Base-by-base conservation (phyloP, 2,113 vertebrate genomes). In the Dicerorhinus sumatrensis region DNA sequence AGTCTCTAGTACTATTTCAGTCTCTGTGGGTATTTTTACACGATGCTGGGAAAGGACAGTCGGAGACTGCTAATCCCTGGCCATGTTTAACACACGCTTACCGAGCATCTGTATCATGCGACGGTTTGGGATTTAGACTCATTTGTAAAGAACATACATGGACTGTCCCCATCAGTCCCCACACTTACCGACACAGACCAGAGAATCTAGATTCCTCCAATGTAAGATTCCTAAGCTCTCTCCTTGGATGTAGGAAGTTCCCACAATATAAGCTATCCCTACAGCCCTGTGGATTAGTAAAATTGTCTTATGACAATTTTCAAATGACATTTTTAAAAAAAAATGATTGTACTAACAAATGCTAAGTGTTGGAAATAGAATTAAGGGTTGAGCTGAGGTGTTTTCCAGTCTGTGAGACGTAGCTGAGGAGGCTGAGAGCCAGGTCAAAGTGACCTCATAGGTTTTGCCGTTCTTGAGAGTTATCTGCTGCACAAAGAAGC, bases 381-480 rank as follows among this genome's bases (percentile, higher is more conserved):
- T 51, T 51, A 56, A 92, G 42, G 18, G 36, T 27, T 42, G n/a
- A 85, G 39, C 48, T 83, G 20, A 91, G 58, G 20, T 72, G 79
- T 65, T 80, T 94, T 95, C 27, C 23, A 56, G 17, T 69, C 36
- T 80, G 63, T 60, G 12, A 79, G 39, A 84, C 17, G 1, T 51
- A 27, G 51, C 4, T 67, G n/a, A 97, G 60, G 36, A 72, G 10
- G 46, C 60, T 54, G 29, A 77, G n/a, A 82, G 7, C 31, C 6
- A 73, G 96, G 96, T 94, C 81, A 75, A 80, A 91, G 7, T 67
- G 85, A 96, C 96, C 91, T 36, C 12, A 63, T 7, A 46, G 46
- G 54, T 94, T 85, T 62, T 62, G 11, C 31, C 69, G 20, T 62
- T 96, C 48, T 76, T 62, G n/a, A 81, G 46, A 58, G 62, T 46